Evolutionary conservation across 2,113 vertebrate genomes (phyloP), one percentile per base, ranked within the genome.

Genomic region (Sterna hirundo): DNA sequence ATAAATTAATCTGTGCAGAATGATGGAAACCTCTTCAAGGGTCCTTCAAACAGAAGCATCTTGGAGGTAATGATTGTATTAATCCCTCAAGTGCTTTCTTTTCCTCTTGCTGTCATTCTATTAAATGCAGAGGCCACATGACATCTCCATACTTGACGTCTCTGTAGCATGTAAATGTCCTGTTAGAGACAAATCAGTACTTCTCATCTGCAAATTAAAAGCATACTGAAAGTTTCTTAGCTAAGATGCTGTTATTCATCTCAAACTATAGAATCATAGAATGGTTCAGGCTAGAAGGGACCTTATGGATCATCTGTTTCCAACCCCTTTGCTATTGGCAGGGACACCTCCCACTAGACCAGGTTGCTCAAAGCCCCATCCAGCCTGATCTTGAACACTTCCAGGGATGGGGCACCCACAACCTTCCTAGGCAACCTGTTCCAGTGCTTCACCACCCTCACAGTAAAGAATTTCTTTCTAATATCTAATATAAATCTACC

Each of bases 1-100:
- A 83, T 7, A 42, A 88, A 89, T 91, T 88, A 21, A 81, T 90
- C 44, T 12, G 13, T 42, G 49, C 9, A 76, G 74, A 90, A 70
- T 32, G 38, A 66, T 51, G 70, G 32, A 68, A 96, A 90, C 85
- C 22, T 80, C 57, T 88, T 92, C 58, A 93, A 76, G 19, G 10
- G 86, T n/a, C 61, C 76, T 94, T 97, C 74, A 91, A 83, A 89
- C 38, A 71, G 61, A 74, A 96, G 5, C 34, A 52, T 78, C 81
- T 91, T 65, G 13, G 82, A 97, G 95, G 32, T 55, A 92, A 78
- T 84, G 55, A 70, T 51, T 83, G 25, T 38, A 54, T 87, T 86
- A 86, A 77, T 89, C 32, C 74, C 64, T 49, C 57, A 96, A 96
- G 68, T 74, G 34, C 36, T 92, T 86, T 83, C 49, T 76, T 88